Conservation (phyloP, 2,888 invertebrate species). For the Gryllus longicercus region DNA sequence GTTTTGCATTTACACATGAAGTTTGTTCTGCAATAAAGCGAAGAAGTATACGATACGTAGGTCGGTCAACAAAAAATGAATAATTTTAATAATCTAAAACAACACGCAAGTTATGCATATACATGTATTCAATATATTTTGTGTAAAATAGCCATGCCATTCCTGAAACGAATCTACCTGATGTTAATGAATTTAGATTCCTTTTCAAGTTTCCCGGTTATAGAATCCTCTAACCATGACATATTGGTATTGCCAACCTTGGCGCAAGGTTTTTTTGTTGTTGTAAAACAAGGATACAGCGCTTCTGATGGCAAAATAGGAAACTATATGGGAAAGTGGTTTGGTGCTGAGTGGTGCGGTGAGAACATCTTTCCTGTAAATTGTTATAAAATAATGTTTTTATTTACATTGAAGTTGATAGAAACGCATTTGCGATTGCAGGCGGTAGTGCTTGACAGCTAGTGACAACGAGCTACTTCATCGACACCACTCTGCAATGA, state of each 20-base stretch:
- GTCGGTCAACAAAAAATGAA: too few species aligned
- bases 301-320: neutral
- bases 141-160: too few species aligned
- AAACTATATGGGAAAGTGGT: slow-evolving; percentile 8
- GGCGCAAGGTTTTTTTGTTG: neutral
- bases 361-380: slow-evolving; percentile 63
- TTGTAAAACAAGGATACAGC: neutral
- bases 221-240: neutral
- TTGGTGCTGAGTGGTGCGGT: neutral
- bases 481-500: neutral
- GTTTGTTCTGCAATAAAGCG: too few species aligned
- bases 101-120: too few species aligned
- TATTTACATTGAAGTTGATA: slow-evolving; percentile 66
- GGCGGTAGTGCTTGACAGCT: neutral
- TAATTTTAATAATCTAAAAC: too few species aligned
- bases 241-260: neutral
- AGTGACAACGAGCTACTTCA: neutral
- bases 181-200: too few species aligned
- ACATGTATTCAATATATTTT: too few species aligned
- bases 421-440: neutral
- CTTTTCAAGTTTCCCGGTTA: too few species aligned
- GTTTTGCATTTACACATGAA: too few species aligned
- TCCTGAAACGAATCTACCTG: too few species aligned
- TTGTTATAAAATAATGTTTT: slow-evolving; percentile 52
- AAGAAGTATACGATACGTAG: too few species aligned